phyloP scores from a whole-genome alignment of 2,113 vertebrate species.

The Aramus guarauna region DNA sequence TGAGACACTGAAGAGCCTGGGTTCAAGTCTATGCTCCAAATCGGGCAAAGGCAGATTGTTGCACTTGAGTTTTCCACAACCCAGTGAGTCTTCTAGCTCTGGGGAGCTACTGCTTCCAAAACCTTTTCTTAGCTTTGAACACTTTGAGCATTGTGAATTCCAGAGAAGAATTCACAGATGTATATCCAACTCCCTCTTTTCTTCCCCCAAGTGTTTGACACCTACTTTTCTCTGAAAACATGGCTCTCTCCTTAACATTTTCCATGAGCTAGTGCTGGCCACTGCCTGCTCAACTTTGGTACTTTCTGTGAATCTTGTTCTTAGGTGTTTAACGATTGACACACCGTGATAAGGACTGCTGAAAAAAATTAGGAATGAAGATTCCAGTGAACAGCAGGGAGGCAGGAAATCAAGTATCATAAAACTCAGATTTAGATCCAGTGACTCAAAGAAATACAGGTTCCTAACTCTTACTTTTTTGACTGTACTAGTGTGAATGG shows the following conservation, averaged over 20 bases:
- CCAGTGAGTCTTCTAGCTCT: neutral
- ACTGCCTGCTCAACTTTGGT: neutral
- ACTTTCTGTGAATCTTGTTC: neutral
- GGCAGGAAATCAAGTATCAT: neutral
- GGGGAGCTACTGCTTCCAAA: neutral
- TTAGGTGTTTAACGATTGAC: neutral
- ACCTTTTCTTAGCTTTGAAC: neutral
- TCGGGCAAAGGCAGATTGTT: neutral
- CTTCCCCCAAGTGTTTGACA: neutral
- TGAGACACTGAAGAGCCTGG: neutral
- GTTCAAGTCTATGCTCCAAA: neutral
- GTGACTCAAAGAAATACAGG: neutral
- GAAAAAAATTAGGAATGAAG: neutral
- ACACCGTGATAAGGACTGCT: neutral
- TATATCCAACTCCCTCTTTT: neutral
- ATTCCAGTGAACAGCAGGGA: neutral
- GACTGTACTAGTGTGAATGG: neutral
- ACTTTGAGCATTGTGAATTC: neutral
- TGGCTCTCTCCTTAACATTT: neutral
- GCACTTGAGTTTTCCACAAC: neutral
- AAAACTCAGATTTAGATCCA: neutral
- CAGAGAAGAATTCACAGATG: neutral
- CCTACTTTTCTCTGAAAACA: neutral
- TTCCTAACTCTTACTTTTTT: neutral
- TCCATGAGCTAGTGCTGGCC: neutral